phyloP scores from a whole-genome alignment of 2,797 vertebrate species.

The Sardinella longiceps region DNA sequence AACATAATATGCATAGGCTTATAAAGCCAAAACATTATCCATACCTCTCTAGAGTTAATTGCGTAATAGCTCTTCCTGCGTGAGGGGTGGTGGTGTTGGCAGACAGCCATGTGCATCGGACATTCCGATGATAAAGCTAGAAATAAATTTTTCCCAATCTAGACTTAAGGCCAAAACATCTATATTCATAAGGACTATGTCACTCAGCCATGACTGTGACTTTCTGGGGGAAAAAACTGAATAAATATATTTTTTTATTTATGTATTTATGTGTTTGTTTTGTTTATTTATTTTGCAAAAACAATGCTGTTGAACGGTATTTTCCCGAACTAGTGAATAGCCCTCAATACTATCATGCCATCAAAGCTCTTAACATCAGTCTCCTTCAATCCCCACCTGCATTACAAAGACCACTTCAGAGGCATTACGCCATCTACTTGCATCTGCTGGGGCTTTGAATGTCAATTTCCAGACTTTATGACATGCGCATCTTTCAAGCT shows the following conservation, averaged over 20 bases:
- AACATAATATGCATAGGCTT: neutral
- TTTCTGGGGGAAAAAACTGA: neutral
- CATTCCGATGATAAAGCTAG: neutral
- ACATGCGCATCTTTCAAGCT: constrained; percentile 8
- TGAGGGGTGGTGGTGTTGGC: neutral
- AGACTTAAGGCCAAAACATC: too few species aligned
- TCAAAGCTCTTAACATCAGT: neutral
- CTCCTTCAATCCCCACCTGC: neutral
- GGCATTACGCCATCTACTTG: constrained; percentile 4
- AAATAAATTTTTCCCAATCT: neutral
- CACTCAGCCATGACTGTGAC: neutral
- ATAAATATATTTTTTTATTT: too few species aligned
- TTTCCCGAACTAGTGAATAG: neutral
- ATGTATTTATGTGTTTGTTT: too few species aligned
- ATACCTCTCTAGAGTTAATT: neutral
- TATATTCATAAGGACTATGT: too few species aligned
- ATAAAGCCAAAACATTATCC: neutral
- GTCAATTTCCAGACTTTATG: constrained; percentile 18
- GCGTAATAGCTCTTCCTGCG: neutral
- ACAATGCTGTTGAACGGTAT: too few species aligned
- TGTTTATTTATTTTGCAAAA: neutral
- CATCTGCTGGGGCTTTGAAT: neutral
- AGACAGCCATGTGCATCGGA: neutral
- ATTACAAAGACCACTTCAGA: neutral
- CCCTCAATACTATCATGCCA: neutral